These are phyloP conservation scores for Bufo bufo DNA, from an alignment of 2,113 vertebrate species.

Conservation along the genomic window DNA sequence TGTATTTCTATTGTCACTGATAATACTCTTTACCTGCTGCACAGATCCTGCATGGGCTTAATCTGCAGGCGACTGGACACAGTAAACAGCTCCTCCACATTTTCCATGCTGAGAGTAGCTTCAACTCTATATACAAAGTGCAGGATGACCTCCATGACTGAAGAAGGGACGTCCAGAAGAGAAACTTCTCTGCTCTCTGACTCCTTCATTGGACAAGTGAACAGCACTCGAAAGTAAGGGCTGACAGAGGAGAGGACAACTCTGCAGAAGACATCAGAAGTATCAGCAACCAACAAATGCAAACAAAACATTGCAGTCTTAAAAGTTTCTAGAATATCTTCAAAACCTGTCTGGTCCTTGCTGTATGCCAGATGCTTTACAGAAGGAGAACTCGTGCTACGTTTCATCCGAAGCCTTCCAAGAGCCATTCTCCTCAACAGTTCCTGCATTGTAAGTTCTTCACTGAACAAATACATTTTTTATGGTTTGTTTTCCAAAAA, in stretches of 20 bases:
- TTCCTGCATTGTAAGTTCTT: no score
- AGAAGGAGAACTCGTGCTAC: no score
- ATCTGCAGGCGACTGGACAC: constrained; percentile 81
- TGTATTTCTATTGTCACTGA: not conserved
- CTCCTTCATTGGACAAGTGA: constrained; percentile 81
- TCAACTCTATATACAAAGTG: constrained; percentile 80
- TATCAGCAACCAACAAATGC: no score
- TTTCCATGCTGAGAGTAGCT: constrained; percentile 75
- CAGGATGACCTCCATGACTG: constrained; percentile 78
- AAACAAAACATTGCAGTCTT: no score
- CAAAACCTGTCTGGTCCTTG: no score
- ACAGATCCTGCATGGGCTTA: constrained; percentile 78
- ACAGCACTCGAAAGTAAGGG: constrained; percentile 82
- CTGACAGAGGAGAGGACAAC: constrained; percentile 80
- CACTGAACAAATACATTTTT: no score
- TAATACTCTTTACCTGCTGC: constrained; percentile 71
- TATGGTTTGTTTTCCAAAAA: no score
- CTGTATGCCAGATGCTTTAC: no score
- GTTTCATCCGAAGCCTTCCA: no score
- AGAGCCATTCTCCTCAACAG: no score
- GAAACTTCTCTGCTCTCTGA: constrained; percentile 79
- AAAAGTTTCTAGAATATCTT: no score
- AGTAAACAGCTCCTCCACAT: constrained; percentile 80
- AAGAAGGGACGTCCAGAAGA: constrained; percentile 77
- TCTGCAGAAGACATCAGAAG: constrained; percentile 61